Evolutionary conservation across 2,113 vertebrate species (phyloP).

Genomic region (Rhynchomys soricoides): DNA sequence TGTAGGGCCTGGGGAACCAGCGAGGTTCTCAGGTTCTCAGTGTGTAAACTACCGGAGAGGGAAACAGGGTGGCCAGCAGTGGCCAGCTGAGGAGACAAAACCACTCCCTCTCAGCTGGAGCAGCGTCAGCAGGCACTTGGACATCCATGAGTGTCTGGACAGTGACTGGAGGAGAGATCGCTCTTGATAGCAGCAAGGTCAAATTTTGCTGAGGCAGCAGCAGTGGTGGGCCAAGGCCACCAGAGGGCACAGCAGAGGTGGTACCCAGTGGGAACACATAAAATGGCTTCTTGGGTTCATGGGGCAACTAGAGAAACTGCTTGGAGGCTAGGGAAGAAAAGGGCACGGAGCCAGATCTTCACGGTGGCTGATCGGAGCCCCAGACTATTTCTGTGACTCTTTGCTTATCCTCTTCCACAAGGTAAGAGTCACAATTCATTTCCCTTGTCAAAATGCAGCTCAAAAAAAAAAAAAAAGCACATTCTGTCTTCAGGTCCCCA

Average conservation of each 20-base stretch:
- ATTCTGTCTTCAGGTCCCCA: conserved; percentile 37
- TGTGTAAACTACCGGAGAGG: neutral
- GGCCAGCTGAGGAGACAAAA: neutral
- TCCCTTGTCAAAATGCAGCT: conserved; percentile 55
- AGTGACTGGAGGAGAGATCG: neutral
- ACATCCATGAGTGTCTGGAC: neutral
- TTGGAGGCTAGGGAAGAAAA: neutral
- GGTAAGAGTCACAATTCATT: conserved; percentile 57
- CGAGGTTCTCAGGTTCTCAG: neutral
- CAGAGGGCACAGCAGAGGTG: conserved; percentile 41
- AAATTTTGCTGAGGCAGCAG: neutral
- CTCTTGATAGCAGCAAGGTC: neutral
- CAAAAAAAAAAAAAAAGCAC: conserved; percentile 57
- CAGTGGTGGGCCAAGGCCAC: neutral
- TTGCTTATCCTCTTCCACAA: conserved; percentile 20
- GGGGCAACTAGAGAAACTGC: neutral
- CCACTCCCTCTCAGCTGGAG: neutral
- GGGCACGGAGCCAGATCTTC: neutral
- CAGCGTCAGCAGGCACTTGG: neutral
- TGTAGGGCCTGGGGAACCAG: neutral
- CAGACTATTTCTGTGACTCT: conserved; percentile 43
- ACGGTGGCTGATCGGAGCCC: neutral
- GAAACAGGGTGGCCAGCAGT: too few relatives aligned
- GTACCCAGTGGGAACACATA: neutral
- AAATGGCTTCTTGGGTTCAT: neutral